These are phyloP conservation scores for Tachypleus tridentatus DNA, from an alignment of 1,140 invertebrate species.

Conservation along the genomic window DNA sequence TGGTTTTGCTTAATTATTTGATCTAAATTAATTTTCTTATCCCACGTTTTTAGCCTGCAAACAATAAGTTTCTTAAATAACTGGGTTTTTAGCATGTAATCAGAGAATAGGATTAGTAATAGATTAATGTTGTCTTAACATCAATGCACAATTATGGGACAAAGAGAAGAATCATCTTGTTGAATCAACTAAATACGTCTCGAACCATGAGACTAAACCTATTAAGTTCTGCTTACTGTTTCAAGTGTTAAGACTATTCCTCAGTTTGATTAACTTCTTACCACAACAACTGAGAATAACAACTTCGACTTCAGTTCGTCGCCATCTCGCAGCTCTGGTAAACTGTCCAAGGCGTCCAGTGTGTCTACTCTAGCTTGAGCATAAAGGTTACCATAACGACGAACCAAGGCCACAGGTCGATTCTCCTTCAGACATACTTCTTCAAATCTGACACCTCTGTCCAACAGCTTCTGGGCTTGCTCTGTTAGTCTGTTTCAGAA, in stretches of 20 bases:
- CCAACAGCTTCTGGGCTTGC: constrained; percentile 33
- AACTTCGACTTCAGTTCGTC: constrained; percentile 85
- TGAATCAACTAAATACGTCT: constrained; percentile 1
- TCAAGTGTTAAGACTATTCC: neutral
- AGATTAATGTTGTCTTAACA: neutral
- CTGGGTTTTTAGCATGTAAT: neutral
- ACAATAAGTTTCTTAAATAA: no score
- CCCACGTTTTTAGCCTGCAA: no score
- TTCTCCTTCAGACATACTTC: constrained; percentile 32
- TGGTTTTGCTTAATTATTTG: no score
- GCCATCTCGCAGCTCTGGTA: constrained; percentile 61
- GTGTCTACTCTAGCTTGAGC: constrained; percentile 68
- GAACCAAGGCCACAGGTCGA: constrained; percentile 45
- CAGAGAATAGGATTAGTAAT: neutral
- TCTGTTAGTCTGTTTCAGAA: constrained; percentile 30
- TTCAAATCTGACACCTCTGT: constrained; percentile 30
- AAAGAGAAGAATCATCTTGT: neutral
- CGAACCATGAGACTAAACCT: constrained; percentile 1
- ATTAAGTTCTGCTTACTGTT: neutral
- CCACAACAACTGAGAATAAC: constrained; percentile 85
- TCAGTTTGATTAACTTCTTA: constrained; percentile 43
- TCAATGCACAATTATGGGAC: neutral
- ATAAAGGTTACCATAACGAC: constrained; percentile 70
- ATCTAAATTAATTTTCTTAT: no score
- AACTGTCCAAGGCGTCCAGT: constrained; percentile 62